Evolutionary conservation across 2,797 vertebrate species (phyloP).

Genomic region (Pterois miles): DNA sequence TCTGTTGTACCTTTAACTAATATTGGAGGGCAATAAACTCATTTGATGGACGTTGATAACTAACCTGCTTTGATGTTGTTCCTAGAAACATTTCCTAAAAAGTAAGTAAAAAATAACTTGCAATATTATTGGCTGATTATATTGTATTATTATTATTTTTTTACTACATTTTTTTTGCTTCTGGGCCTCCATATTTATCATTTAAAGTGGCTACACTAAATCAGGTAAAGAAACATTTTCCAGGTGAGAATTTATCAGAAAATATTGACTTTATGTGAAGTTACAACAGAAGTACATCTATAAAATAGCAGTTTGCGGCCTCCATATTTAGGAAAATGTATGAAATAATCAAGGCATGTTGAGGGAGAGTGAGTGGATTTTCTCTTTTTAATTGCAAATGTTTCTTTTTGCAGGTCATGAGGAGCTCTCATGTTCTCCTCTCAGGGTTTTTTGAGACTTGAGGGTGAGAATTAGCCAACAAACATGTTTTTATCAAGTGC

Average conservation of each 20-base stretch:
- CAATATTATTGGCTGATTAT: neutral
- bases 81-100: neutral
- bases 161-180: neutral
- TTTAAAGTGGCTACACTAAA: neutral
- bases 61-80: neutral
- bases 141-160: too few species aligned
- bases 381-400: neutral
- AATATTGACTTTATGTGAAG: neutral
- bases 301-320: neutral
- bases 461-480: neutral
- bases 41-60: slow-evolving; percentile 28
- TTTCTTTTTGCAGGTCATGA: neutral
- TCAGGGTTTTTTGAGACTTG: neutral
- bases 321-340: neutral
- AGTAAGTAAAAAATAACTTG: neutral
- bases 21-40: slow-evolving; percentile 69
- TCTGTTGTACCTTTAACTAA: slow-evolving; percentile 44
- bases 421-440: neutral
- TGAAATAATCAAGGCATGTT: neutral
- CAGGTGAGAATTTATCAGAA: neutral
- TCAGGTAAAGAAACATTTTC: neutral
- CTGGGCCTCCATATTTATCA: neutral
- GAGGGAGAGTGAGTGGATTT: neutral
- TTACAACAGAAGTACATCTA: neutral
- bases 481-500: neutral